Percentiles rank a stretch among this genome's conserved stretches.
These are phyloP conservation scores for Pseudocheirus occidentalis DNA, from an alignment of 2,797 vertebrate species.

Conservation along the genomic window DNA sequence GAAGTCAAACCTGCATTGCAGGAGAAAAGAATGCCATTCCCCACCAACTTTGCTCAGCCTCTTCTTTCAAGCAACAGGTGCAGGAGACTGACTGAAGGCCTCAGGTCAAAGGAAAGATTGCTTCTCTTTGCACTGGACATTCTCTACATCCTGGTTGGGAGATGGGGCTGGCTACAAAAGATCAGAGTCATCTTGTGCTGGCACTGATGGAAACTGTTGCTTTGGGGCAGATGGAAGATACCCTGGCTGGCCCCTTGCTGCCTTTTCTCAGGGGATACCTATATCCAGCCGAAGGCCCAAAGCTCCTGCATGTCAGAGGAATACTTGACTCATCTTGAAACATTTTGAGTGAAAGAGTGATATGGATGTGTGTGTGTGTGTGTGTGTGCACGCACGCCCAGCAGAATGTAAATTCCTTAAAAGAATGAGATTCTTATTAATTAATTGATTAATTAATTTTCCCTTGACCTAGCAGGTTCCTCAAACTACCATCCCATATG, in stretches of 20 bases:
- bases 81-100: not conserved
- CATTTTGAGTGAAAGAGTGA: not conserved
- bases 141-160: not conserved
- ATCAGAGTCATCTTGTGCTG: not conserved
- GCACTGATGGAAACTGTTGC: not conserved
- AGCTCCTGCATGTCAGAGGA: not conserved
- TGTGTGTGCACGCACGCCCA: not conserved
- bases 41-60: not conserved
- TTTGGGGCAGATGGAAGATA: not conserved
- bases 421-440: not conserved
- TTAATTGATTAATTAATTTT: not conserved
- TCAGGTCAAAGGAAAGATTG: not conserved
- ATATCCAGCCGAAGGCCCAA: not conserved
- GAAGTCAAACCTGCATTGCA: not conserved
- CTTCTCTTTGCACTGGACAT: not conserved
- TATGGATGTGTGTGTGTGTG: not conserved
- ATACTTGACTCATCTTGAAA: not conserved
- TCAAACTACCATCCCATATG: not conserved
- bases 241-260: not conserved
- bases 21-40: not conserved
- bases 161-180: not conserved
- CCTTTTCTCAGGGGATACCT: not conserved
- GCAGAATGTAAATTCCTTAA: not conserved
- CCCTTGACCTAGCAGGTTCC: not conserved
- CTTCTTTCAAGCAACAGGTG: not conserved